phyloP scores from a whole-genome alignment of 1,140 invertebrate genomes.

The Meloidogyne floridensis region DNA sequence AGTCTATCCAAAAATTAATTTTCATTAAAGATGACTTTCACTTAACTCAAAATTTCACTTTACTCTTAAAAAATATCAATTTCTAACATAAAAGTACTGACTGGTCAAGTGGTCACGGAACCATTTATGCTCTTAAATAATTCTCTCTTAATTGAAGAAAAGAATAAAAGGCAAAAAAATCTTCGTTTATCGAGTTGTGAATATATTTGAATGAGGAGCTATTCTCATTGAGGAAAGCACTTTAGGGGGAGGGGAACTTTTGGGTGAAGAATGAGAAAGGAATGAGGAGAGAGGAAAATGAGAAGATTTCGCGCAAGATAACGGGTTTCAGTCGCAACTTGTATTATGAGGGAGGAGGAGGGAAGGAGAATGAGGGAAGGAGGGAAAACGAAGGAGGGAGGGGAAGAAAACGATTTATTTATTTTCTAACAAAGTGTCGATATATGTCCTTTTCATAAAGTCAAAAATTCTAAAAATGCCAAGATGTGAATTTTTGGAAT shows the following conservation, averaged over 20 bases:
- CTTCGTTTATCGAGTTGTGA: no score
- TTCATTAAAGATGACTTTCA: no score
- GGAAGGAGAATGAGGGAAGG: neutral
- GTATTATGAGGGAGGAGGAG: neutral
- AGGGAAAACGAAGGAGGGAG: neutral
- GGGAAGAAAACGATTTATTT: neutral
- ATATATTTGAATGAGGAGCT: neutral
- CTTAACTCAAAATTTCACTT: no score
- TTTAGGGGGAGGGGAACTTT: neutral
- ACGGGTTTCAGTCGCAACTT: constrained; percentile 4
- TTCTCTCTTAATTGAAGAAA: neutral
- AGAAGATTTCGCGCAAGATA: constrained; percentile 6
- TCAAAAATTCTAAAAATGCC: no score
- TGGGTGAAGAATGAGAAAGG: neutral
- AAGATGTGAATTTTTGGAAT: no score
- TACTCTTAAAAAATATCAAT: no score
- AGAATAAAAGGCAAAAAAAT: no score
- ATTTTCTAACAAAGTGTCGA: no score
- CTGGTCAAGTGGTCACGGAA: neutral
- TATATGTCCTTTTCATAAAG: no score
- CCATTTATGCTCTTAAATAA: neutral
- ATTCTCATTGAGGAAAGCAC: neutral
- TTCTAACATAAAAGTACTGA: neutral
- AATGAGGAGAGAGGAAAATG: neutral
- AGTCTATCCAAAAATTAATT: no score